Percentiles rank a stretch among this genome's conserved stretches.
Conservation (phyloP, 2,113 vertebrate species). For the Tricholaema leucomelas region DNA sequence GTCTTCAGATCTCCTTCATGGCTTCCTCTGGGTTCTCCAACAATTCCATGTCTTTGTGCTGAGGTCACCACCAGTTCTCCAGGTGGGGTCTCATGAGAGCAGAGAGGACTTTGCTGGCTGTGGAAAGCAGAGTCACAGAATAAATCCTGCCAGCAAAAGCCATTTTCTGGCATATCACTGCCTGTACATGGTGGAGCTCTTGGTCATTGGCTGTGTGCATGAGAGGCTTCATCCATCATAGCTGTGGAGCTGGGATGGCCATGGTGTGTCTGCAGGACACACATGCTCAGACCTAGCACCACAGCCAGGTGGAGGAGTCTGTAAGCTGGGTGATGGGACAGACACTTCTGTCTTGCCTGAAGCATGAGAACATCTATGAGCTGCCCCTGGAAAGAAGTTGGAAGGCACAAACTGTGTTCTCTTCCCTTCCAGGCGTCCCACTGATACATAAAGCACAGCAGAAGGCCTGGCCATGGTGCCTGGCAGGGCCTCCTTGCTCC, state of each 20-base stretch:
- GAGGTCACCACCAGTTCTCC: too few species aligned
- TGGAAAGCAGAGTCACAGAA: neutral
- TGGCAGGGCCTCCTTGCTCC: neutral
- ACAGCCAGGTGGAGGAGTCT: neutral
- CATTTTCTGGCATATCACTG: neutral
- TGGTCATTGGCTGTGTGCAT: neutral
- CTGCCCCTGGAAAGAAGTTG: neutral
- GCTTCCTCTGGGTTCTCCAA: too few species aligned
- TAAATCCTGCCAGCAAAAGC: neutral
- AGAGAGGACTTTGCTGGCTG: neutral
- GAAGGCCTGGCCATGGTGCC: neutral
- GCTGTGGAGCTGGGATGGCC: neutral
- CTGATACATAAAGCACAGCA: neutral
- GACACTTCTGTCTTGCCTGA: neutral
- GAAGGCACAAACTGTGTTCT: neutral
- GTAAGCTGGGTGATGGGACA: neutral
- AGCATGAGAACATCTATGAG: neutral
- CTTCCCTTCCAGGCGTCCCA: neutral
- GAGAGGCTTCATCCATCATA: neutral
- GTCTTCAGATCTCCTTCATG: too few species aligned
- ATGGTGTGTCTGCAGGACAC: neutral
- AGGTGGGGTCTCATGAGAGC: too few species aligned
- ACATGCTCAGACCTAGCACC: neutral
- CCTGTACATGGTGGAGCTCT: accelerated
- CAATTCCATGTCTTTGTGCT: too few species aligned